phyloP scores from a whole-genome alignment of 2,113 vertebrate species.

The Cygnus buccinator region DNA sequence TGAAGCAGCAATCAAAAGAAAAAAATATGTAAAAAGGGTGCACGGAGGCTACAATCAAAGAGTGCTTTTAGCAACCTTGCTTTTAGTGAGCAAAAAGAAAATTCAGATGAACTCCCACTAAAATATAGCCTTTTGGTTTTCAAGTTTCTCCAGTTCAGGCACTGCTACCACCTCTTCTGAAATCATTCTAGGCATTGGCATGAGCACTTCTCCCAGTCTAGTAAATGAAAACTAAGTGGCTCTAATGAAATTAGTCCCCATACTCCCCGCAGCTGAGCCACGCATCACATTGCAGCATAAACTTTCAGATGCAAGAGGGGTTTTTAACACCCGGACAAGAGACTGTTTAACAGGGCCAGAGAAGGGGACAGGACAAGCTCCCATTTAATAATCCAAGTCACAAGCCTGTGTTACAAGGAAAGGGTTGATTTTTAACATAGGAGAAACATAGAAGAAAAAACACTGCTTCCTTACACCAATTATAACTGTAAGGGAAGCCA shows the following conservation, averaged over 20 bases:
- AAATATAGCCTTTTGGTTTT: neutral
- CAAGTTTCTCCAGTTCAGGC: neutral
- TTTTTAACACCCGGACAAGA: neutral
- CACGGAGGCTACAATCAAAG: neutral
- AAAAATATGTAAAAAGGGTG: neutral
- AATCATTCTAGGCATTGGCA: neutral
- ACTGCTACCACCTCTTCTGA: neutral
- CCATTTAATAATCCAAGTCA: neutral
- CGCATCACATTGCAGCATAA: neutral
- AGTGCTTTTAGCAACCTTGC: neutral
- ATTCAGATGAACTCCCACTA: neutral
- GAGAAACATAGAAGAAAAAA: neutral
- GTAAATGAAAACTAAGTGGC: neutral
- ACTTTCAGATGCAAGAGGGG: neutral
- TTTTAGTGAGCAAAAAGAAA: neutral
- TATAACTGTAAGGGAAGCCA: no score
- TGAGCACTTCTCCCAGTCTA: neutral
- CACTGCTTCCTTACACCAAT: neutral
- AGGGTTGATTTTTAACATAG: neutral
- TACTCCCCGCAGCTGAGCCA: neutral
- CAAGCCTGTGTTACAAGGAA: neutral
- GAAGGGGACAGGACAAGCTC: neutral
- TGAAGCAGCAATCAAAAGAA: neutral
- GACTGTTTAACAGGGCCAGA: neutral
- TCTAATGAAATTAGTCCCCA: neutral